phyloP scores from a whole-genome alignment of 2,797 vertebrate species.

The Pseudochirops corinnae region DNA sequence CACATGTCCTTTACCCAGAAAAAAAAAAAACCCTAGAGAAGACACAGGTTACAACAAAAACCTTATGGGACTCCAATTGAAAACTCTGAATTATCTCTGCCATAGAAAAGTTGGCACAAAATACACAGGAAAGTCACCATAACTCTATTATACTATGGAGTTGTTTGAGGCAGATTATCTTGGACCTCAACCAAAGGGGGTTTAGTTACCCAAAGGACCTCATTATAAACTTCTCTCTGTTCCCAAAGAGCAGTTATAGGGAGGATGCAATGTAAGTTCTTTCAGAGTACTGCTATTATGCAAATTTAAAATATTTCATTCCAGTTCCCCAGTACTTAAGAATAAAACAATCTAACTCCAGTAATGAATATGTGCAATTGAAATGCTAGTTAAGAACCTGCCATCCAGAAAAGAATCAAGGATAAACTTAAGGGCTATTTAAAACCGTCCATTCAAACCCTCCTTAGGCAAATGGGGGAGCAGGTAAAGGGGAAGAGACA shows the following conservation, averaged over 20 bases:
- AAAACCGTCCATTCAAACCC: conserved; percentile 31
- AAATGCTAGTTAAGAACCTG: conserved; percentile 36
- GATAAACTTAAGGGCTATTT: conserved; percentile 18
- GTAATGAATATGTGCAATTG: conserved; percentile 31
- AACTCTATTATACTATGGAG: background rate
- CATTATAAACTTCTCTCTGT: conserved; percentile 9
- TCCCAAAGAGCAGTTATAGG: background rate
- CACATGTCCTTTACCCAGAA: background rate
- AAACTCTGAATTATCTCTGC: background rate
- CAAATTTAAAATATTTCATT: conserved; percentile 39
- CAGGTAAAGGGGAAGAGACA: background rate
- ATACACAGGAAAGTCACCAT: background rate
- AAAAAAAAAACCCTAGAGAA: conserved; percentile 23
- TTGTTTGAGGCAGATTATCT: background rate
- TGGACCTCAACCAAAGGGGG: conserved; percentile 18
- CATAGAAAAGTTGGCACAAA: conserved; percentile 5
- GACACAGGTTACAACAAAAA: conserved; percentile 3
- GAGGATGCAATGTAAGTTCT: background rate
- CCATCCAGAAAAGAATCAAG: conserved; percentile 5
- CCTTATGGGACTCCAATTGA: background rate
- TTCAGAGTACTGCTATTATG: background rate
- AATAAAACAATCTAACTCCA: conserved; percentile 50
- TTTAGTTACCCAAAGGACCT: background rate
- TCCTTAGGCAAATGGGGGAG: background rate
- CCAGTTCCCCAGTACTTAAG: conserved; percentile 53